Evolutionary conservation across 2,888 invertebrate genomes (phyloP).

Genomic region (Hypselothyrea guttata): DNA sequence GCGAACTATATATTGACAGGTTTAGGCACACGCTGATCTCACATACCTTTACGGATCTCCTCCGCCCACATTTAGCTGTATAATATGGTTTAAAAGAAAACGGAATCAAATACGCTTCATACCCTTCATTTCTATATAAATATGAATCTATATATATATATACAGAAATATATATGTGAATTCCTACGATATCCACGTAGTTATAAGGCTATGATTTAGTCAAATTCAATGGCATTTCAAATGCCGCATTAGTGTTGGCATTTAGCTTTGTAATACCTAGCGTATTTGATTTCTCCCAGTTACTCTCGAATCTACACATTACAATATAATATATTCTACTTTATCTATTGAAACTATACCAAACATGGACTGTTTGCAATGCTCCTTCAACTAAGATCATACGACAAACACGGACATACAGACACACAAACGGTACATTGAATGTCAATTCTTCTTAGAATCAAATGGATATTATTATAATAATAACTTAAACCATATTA

Average conservation of each 20-base stretch:
- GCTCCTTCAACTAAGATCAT: conserved; percentile 57
- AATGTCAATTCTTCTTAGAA: conserved; percentile 72
- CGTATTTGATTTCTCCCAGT: conserved; percentile 68
- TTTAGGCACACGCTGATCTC: conserved; percentile 22
- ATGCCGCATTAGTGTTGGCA: conserved; percentile 51
- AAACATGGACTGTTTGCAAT: conserved; percentile 57
- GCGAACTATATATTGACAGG: conserved; percentile 18
- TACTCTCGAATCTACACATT: conserved; percentile 69
- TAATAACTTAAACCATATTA: conserved; percentile 70
- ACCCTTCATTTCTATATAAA: conserved; percentile 18
- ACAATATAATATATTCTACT: conserved; percentile 24
- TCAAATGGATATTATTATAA: conserved; percentile 69
- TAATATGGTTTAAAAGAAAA: conserved; percentile 70
- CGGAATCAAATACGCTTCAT: conserved; percentile 70
- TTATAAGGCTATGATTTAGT: neutral
- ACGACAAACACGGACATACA: conserved; percentile 6
- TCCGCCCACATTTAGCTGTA: conserved; percentile 70
- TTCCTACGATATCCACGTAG: too few species aligned
- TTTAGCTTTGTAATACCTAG: conserved; percentile 48
- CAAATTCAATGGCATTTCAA: conserved; percentile 41
- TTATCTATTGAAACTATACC: conserved; percentile 5
- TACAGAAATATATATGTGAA: neutral
- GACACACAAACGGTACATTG: conserved; percentile 29
- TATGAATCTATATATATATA: neutral
- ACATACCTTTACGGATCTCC: conserved; percentile 65